phyloP scores from a whole-genome alignment of 2,797 vertebrate genomes.

The Echeneis naucrates region DNA sequence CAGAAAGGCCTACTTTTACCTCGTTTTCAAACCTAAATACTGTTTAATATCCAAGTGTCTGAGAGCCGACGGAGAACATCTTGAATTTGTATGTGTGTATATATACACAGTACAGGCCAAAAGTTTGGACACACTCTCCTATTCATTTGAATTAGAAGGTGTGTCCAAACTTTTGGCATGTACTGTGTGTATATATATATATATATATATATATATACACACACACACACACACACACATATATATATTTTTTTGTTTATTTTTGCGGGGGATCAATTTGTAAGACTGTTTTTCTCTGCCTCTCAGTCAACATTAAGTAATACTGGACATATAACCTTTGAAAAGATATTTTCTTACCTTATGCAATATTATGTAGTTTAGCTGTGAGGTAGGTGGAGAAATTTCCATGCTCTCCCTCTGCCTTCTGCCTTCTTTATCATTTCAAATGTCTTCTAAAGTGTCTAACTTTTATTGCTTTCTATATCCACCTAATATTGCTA shows the following conservation, averaged over 20 bases:
- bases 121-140: no score
- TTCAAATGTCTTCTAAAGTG: slow-evolving; percentile 81
- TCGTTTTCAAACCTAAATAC: slow-evolving; percentile 93
- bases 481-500: slow-evolving; percentile 89
- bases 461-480: slow-evolving; percentile 85
- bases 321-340: slow-evolving; percentile 87
- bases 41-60: slow-evolving; percentile 86
- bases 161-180: no score
- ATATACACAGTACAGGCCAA: no score
- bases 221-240: no score
- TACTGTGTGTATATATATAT: no score
- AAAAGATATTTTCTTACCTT: slow-evolving; percentile 86
- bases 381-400: slow-evolving; percentile 80
- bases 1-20: slow-evolving; percentile 93
- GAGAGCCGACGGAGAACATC: slow-evolving; percentile 90
- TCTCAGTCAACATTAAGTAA: slow-evolving; percentile 87
- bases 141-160: no score
- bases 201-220: slow-evolving; percentile 88
- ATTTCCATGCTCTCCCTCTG: slow-evolving; percentile 72
- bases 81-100: no score
- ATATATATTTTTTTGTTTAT: slow-evolving; percentile 86
- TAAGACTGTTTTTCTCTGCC: slow-evolving; percentile 92
- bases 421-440: slow-evolving; percentile 73
- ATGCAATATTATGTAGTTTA: slow-evolving; percentile 89
- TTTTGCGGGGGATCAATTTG: slow-evolving; percentile 95